These are phyloP conservation scores for Lepidochitona cinerea DNA, from an alignment of 2,888 invertebrate species.

Conservation along the genomic window DNA sequence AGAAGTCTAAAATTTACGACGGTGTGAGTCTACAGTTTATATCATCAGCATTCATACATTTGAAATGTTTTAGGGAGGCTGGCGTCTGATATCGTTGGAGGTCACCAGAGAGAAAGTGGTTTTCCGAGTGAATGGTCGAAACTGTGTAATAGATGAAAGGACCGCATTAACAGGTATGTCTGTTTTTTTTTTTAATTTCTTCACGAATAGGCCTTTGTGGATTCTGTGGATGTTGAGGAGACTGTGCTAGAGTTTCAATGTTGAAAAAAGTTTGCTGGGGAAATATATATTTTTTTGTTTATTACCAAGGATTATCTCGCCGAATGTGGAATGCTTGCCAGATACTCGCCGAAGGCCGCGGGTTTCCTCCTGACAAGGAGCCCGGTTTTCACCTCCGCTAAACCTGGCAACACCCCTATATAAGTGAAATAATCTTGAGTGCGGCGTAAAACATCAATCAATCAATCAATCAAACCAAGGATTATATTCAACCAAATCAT, in stretches of 20 bases:
- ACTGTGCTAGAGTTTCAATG: too few relatives aligned
- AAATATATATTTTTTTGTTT: too few relatives aligned
- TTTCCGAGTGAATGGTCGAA: background rate
- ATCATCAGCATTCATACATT: background rate
- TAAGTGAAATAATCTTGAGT: background rate
- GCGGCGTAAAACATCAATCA: background rate
- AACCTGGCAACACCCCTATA: too few relatives aligned
- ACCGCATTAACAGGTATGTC: background rate
- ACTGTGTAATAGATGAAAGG: background rate
- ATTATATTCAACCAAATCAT: background rate
- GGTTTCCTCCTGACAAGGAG: too few relatives aligned
- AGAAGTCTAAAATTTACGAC: background rate
- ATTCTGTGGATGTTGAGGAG: too few relatives aligned
- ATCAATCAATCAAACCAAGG: background rate
- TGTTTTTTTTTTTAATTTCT: too few relatives aligned
- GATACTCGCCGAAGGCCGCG: too few relatives aligned
- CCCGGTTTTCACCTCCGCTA: too few relatives aligned
- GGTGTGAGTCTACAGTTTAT: background rate
- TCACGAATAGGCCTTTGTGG: too few relatives aligned
- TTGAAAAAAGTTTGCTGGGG: too few relatives aligned
- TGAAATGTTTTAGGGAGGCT: background rate
- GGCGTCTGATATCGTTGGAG: background rate
- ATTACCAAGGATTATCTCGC: too few relatives aligned
- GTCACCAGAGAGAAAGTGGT: background rate
- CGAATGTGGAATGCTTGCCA: too few relatives aligned